These are phyloP conservation scores for Helogale parvula DNA, from an alignment of 2,113 vertebrate genomes.

Conservation along the genomic window DNA sequence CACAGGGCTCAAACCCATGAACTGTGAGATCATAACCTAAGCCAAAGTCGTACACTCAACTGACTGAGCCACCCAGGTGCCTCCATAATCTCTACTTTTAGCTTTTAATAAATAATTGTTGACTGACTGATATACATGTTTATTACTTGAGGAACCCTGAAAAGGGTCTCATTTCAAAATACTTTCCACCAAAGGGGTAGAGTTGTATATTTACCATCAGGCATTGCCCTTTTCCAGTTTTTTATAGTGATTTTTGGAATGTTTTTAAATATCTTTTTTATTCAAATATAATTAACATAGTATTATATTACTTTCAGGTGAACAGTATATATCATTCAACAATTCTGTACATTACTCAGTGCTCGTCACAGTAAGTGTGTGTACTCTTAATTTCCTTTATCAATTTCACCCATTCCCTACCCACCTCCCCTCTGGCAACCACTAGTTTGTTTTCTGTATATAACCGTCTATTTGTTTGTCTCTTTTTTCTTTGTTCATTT, in stretches of 20 bases:
- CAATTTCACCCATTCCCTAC: neutral
- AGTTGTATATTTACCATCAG: neutral
- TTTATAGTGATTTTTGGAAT: neutral
- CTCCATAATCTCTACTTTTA: neutral
- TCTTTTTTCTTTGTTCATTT: neutral
- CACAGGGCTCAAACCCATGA: too few species aligned
- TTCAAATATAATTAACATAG: neutral
- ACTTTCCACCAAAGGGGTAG: neutral
- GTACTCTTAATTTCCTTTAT: neutral
- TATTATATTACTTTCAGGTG: neutral
- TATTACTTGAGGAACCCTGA: neutral
- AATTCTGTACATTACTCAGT: too few species aligned
- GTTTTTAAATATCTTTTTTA: neutral
- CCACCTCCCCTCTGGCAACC: neutral
- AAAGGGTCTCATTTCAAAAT: neutral
- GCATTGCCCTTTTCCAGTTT: neutral
- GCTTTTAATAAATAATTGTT: neutral
- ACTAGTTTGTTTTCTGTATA: neutral
- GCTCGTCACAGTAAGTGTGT: neutral
- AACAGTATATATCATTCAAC: neutral
- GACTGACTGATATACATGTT: neutral
- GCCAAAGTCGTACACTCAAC: too few species aligned
- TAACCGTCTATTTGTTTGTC: neutral
- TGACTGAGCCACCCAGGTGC: too few species aligned
- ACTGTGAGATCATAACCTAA: too few species aligned